Conservation (phyloP, 2,113 vertebrate species). For the Mustela nigripes region DNA sequence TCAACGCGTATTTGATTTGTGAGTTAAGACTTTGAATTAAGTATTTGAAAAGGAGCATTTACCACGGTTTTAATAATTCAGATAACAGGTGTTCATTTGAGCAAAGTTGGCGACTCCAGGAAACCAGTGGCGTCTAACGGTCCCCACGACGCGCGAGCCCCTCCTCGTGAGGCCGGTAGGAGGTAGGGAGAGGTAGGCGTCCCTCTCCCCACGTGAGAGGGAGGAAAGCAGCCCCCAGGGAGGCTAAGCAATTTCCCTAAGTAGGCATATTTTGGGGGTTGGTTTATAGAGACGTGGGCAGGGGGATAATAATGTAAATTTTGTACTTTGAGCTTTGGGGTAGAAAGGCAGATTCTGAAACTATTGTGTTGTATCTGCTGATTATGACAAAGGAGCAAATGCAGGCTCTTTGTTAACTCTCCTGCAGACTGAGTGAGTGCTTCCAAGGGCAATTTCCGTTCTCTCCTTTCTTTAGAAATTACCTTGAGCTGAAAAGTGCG, state of each 20-base stretch:
- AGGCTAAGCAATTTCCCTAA: constrained; percentile 28
- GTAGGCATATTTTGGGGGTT: background rate
- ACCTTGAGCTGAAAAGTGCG: constrained; percentile 23
- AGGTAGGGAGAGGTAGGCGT: background rate
- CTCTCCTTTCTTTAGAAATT: constrained; percentile 54
- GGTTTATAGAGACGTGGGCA: background rate
- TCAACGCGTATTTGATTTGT: background rate
- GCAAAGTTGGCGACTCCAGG: background rate
- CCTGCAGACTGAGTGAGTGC: background rate
- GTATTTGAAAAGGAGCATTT: constrained; percentile 16
- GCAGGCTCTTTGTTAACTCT: constrained; percentile 37
- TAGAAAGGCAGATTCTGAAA: constrained; percentile 50
- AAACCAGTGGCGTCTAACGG: background rate
- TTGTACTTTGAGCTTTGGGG: constrained; percentile 34
- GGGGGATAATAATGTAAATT: background rate
- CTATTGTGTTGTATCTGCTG: background rate
- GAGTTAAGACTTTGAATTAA: background rate
- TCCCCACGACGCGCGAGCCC: background rate
- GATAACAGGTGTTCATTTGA: background rate
- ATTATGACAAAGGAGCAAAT: background rate
- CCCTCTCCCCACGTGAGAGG: background rate
- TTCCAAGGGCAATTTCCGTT: constrained; percentile 32
- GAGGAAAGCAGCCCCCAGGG: constrained; percentile 34
- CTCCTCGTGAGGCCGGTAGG: background rate
- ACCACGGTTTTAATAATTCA: background rate